These are phyloP conservation scores for Scaptomyza flava DNA, from an alignment of 2,888 invertebrate species.

Conservation along the genomic window DNA sequence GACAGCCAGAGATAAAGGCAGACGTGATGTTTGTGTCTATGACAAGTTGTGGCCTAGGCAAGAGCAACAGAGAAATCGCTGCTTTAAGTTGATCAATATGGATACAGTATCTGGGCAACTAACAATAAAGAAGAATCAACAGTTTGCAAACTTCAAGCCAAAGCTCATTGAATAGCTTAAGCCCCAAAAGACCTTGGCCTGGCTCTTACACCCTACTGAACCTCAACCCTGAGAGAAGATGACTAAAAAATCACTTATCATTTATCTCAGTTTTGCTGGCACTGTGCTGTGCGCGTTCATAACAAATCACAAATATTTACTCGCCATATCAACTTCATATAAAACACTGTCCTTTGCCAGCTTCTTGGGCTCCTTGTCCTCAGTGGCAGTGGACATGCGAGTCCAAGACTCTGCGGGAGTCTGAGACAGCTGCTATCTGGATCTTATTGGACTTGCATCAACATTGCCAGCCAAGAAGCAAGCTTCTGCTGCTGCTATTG, in stretches of 20 bases:
- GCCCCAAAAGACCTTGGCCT: constrained; percentile 5
- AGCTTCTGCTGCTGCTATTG: constrained; percentile 27
- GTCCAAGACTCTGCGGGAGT: constrained; percentile 11
- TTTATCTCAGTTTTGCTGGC: constrained; percentile 62
- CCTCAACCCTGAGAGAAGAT: constrained; percentile 41
- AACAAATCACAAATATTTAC: constrained; percentile 79
- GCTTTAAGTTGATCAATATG: constrained; percentile 2
- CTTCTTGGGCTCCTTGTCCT: constrained; percentile 17
- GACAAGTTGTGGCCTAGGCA: constrained; percentile 49
- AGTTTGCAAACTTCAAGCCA: constrained; percentile 19
- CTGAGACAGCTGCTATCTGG: constrained; percentile 36
- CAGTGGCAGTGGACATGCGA: constrained; percentile 31
- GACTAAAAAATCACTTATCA: constrained; percentile 75
- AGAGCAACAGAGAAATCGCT: constrained; percentile 1
- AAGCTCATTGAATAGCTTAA: constrained; percentile 9
- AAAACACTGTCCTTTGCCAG: constrained; percentile 49
- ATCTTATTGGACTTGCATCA: constrained; percentile 75
- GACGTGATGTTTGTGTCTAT: constrained; percentile 32
- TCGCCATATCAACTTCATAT: constrained; percentile 77
- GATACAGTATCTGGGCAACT: constrained; percentile 1
- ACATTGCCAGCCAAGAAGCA: constrained; percentile 45
- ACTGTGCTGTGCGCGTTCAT: constrained; percentile 51
- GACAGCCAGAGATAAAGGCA: constrained; percentile 43
- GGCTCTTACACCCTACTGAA: background rate
- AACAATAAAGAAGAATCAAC: constrained; percentile 32